Evolutionary conservation across 1,140 invertebrate genomes (phyloP).

Genomic region (Neotoxoptera formosana): DNA sequence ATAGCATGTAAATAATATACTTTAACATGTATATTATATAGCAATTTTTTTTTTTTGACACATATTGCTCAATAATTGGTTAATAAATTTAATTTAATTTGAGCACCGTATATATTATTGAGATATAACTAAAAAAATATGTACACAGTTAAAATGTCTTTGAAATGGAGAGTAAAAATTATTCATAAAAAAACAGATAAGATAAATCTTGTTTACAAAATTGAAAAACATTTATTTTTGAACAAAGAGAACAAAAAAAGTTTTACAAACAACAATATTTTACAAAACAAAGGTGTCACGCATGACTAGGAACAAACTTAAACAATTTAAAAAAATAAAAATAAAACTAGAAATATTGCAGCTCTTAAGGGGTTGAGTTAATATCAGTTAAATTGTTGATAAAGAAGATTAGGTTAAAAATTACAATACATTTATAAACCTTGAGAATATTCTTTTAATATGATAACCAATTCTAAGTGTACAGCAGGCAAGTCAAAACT

Average conservation of each 20-base stretch:
- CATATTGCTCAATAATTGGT: background rate
- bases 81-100: background rate
- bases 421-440: background rate
- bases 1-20: background rate
- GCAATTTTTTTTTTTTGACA: background rate
- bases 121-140: constrained; percentile 15
- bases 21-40: too few relatives aligned
- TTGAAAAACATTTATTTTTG: constrained; percentile 56
- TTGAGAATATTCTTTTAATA: constrained; percentile 16
- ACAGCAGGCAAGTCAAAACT: background rate
- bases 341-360: constrained; percentile 4
- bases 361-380: background rate
- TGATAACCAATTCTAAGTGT: background rate
- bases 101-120: constrained; percentile 13
- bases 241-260: constrained; percentile 45
- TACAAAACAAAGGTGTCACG: constrained; percentile 53
- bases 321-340: constrained; percentile 26
- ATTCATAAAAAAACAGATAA: background rate
- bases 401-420: constrained; percentile 33
- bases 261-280: constrained; percentile 54
- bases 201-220: constrained; percentile 42
- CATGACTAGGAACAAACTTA: constrained; percentile 57
- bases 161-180: background rate
- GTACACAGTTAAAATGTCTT: background rate
- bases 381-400: background rate